A percentile compares a stretch with the other conserved stretches of the same genome.
These are phyloP conservation scores for Thripadectes ignobilis DNA, from an alignment of 2,797 vertebrate genomes.

Conservation along the genomic window DNA sequence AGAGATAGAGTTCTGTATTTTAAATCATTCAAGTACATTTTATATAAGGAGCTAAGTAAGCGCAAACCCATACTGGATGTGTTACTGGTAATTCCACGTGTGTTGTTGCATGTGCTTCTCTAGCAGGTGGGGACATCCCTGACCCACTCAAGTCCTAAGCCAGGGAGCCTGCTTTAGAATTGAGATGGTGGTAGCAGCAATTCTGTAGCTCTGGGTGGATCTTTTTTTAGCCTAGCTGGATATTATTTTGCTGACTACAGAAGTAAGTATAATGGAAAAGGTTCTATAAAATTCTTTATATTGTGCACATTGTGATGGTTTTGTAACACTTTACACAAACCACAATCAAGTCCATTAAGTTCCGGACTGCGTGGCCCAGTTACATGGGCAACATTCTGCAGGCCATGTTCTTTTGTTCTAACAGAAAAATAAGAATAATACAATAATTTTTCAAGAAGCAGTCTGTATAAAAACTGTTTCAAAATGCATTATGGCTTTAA, in stretches of 20 bases:
- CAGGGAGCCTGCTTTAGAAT: neutral
- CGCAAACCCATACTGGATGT: rapidly evolving
- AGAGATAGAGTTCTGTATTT: neutral
- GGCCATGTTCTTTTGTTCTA: neutral
- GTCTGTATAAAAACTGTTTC: neutral
- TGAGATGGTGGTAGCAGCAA: neutral
- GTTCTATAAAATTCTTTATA: neutral
- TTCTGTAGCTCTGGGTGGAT: neutral
- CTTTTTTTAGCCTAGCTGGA: neutral
- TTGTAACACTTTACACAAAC: neutral
- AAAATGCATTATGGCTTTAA: neutral
- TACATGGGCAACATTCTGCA: neutral
- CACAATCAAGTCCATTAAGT: neutral
- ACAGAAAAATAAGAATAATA: neutral
- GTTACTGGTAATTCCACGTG: neutral
- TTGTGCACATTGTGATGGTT: neutral
- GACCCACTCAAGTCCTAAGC: neutral
- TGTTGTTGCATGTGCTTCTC: rapidly evolving
- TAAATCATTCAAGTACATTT: neutral
- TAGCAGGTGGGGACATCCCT: neutral
- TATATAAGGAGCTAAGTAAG: neutral
- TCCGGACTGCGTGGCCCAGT: neutral
- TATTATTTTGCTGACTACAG: neutral
- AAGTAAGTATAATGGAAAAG: neutral
- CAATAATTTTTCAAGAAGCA: neutral